Percentiles rank a stretch among this genome's conserved stretches.
phyloP scores from a whole-genome alignment of 2,113 vertebrate genomes.

The Tretioscincus oriximinensis region DNA sequence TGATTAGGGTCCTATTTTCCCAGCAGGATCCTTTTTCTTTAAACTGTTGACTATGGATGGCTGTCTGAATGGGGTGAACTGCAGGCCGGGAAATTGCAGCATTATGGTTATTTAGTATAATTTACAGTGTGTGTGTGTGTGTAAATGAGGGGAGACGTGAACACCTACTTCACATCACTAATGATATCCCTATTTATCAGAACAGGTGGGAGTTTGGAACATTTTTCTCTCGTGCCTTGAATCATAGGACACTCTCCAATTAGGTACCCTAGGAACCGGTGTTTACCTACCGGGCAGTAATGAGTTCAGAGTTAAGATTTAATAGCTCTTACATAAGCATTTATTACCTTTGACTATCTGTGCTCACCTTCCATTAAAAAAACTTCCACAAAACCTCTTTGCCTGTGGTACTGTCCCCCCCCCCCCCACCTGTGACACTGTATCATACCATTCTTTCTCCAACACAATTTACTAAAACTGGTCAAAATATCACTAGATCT shows the following conservation, averaged over 20 bases:
- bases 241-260: constrained; percentile 65
- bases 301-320: constrained; percentile 69
- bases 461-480: constrained; percentile 43
- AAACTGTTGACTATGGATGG: constrained; percentile 98
- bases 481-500: constrained; percentile 26
- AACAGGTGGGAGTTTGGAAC: constrained; percentile 72
- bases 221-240: constrained; percentile 59
- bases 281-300: constrained; percentile 47
- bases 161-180: constrained; percentile 80
- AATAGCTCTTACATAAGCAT: constrained; percentile 56
- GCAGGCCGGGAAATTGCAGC: constrained; percentile 94
- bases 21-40: constrained; percentile 92
- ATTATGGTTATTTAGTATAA: constrained; percentile 99
- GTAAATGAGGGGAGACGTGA: constrained; percentile 69
- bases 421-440: neutral
- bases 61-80: constrained; percentile 90
- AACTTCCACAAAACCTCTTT: constrained; percentile 32
- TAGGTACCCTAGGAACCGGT: constrained; percentile 57
- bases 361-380: constrained; percentile 53
- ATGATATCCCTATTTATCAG: constrained; percentile 81
- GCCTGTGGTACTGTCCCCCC: neutral
- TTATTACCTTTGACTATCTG: constrained; percentile 60
- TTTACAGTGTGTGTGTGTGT: constrained; percentile 76
- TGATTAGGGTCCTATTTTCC: constrained; percentile 99
- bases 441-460: constrained; percentile 41